Evolutionary conservation across 2,888 invertebrate genomes (phyloP), one percentile per base, ranked within the genome.

Genomic region (Netelia melanura): DNA sequence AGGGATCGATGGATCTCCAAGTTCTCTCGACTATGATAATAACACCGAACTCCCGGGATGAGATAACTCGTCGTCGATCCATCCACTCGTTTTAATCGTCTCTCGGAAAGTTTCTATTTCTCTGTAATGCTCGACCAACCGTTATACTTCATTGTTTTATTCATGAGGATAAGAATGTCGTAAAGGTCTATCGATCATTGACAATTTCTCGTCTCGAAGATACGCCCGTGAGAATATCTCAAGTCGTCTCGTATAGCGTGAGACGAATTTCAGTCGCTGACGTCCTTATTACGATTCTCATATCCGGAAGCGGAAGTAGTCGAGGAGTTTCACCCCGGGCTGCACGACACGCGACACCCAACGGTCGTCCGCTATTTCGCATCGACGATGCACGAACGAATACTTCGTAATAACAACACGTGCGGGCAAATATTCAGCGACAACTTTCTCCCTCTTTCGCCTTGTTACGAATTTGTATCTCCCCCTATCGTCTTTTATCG

Each of bases 301-400:
- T 64, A 81, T 83, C 71, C 86, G 86, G 85, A 86, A 86, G 82
- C 86, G 87, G 87, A 87, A 87, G 83, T 78, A 85, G 72, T 86
- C 81, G 77, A 83, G 72, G 85, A 82, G 87, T 86, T 87, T 87
- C 85, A 30, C 74, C 80, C 48, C 43, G 17, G 68, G 79, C 52
- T 54, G 10, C 52, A 5, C 54, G 80, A 85, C 80, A 85, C 72
- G 72, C 80, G 82, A 85, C 80, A 85, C 82, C 76, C 71, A 72
- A 68, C 30, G 54, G 64, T 81, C 70, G 76, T 79, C 79, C 72
- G 74, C 3, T 71, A 74, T 76, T 74, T 82, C 43, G 21, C 65
- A 65, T 54, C 54, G 64, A 79, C 67, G 44, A 21, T 30, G 14
- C 54, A 17, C 65, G 56, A 65, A 48, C 44, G 56, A 30, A 23